Base-by-base conservation (phyloP, 2,888 invertebrate genomes). In the Agrilus mali region DNA sequence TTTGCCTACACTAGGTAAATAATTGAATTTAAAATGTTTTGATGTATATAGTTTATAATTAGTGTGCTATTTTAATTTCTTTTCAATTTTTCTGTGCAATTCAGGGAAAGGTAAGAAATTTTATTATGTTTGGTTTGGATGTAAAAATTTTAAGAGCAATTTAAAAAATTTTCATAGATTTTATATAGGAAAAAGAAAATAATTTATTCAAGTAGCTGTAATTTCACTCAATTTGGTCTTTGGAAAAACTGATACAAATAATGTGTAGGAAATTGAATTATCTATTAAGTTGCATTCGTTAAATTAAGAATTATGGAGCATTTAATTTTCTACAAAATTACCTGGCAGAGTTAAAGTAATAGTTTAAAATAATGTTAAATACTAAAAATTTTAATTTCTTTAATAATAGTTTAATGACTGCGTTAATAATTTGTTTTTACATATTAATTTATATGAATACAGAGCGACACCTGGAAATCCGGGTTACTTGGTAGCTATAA, bases 391-490 rank as follows among this genome's bases (percentile, higher is more conserved):
- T n/a, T n/a, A n/a, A n/a, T n/a, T n/a, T n/a, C n/a, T n/a, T n/a
- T n/a, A n/a, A n/a, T n/a, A n/a, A n/a, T n/a, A n/a, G n/a, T n/a
- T 22, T 44, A 2, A 4, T 10, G 15, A 4, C 20, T n/a, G n/a
- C n/a, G n/a, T 33, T 22, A 12, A 33, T 36, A 31, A 40, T 22
- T 13, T 10, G 32, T 3, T 36, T 10, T 4, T 36, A 20, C 15
- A 20, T 40, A 27, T 20, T 41, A 7, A 32, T 27, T 41, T 42
- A 13, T 33, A 13, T 44, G 40, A 38, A 31, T 52, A 42, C 60
- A 86, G 87, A 66, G 73, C 80, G 60, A 80, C 81, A 63, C 65
- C 75, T 14, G 85, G 83, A 1, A 82, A 79, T 67, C 84, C 83
- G 1, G 86, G 86, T 15, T 83, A 78, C 66, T 68, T 84, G 53